A percentile compares a stretch with the other conserved stretches of the same genome.
Evolutionary conservation across 2,113 vertebrate genomes (phyloP).

Genomic region (Porphyrio hochstetteri): DNA sequence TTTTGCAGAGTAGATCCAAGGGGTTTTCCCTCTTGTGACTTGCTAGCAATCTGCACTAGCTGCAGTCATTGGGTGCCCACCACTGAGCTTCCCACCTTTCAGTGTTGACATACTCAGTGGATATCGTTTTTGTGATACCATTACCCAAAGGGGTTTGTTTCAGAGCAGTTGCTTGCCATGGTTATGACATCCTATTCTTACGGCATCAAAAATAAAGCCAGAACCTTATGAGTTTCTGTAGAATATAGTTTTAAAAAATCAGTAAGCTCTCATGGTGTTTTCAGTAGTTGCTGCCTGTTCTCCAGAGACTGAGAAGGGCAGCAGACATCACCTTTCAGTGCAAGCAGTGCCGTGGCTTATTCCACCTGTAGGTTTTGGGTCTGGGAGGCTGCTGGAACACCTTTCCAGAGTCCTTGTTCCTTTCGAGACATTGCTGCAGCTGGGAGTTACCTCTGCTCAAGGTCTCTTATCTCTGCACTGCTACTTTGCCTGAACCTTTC

Average conservation of each 20-base stretch:
- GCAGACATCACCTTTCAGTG: neutral
- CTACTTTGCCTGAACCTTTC: neutral
- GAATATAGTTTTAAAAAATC: neutral
- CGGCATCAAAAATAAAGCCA: neutral
- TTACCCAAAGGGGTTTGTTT: neutral
- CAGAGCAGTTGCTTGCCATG: neutral
- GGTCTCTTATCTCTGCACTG: rapidly evolving
- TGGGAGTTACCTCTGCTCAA: neutral
- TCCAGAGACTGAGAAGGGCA: neutral
- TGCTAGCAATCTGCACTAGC: neutral
- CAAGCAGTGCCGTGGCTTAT: neutral
- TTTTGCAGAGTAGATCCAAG: neutral
- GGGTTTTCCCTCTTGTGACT: rapidly evolving
- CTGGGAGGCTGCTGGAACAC: neutral
- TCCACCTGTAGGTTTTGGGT: neutral
- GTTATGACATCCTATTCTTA: rapidly evolving
- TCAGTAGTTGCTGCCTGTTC: neutral
- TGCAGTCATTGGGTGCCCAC: neutral
- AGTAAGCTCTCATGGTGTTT: neutral
- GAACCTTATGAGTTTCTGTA: neutral
- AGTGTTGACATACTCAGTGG: neutral
- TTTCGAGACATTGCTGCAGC: neutral
- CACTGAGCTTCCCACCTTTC: neutral
- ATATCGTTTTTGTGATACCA: neutral
- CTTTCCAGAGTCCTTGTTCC: neutral